Evolutionary conservation across 2,113 vertebrate genomes (phyloP), one percentile per base, ranked within the genome.

Genomic region (Phainopepla nitens): DNA sequence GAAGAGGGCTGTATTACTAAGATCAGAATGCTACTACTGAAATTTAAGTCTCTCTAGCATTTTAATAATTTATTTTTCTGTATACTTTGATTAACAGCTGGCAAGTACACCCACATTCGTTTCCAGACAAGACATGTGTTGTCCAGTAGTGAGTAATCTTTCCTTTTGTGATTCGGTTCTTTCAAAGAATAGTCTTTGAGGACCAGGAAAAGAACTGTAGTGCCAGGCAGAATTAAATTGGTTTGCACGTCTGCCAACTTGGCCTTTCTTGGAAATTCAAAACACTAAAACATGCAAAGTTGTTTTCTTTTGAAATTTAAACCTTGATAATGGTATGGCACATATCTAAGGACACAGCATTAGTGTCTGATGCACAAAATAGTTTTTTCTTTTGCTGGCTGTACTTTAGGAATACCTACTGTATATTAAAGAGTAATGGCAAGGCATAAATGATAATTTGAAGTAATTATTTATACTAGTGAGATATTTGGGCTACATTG

Each of bases 141-240:
- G 54, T 96, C 87, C 89, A 79, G 60, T 27, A 51, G 17, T 65
- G 75, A 95, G n/a, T 61, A 93, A 88, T 84, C 60, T 76, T 92
- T 91, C 53, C 36, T 93, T 95, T 93, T 93, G 72, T 95, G 54
- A 41, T 95, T 97, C 79, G 92, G 3, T 93, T 89, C 84, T 94
- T 96, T 90, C 57, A 94, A 96, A 96, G 72, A 95, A 93, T 87
- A 65, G 19, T 3, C n/a, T 91, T 92, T 89, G 76, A 86, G 36
- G 47, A 33, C 68, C 68, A 93, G 79, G 64, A 69, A 93, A 85
- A 88, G 33, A 73, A 92, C 12, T 62, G 22, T 36, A 24, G 49
- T 87, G 61, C 78, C 93, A 94, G 57, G 49, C 50, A 86, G 41
- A 93, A 91, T 64, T 88, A 95, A 94, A 96, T 70, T 91, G 61